Evolutionary conservation across 2,797 vertebrate genomes (phyloP).

Genomic region (Craterocephalus amniculus): DNA sequence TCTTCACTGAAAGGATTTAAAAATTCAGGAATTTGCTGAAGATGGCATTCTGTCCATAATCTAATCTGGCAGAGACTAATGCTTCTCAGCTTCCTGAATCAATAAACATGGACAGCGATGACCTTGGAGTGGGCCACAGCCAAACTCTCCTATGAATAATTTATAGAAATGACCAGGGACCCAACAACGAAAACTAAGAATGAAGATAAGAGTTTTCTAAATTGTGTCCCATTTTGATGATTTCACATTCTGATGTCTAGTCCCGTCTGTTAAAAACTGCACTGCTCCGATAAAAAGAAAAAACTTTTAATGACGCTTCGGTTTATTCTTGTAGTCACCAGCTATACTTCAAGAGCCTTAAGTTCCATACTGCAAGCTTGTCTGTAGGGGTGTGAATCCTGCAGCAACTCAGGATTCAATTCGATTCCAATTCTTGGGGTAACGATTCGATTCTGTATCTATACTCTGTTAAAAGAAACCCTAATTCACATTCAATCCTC

Average conservation of each 20-base stretch:
- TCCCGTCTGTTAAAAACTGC: neutral
- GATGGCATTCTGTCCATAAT: constrained; percentile 16
- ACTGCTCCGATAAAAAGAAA: neutral
- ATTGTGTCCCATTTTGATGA: too few species aligned
- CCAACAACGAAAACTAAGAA: neutral
- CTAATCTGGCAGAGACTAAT: constrained; percentile 44
- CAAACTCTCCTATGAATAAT: constrained; percentile 43
- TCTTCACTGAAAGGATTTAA: neutral
- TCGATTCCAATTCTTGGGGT: too few species aligned
- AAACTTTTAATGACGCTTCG: neutral
- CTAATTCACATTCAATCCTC: too few species aligned
- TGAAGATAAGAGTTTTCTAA: too few species aligned
- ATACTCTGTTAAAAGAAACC: too few species aligned
- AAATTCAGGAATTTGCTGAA: constrained; percentile 48
- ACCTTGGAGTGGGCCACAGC: constrained; percentile 47
- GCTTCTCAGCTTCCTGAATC: constrained; percentile 49
- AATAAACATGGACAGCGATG: constrained; percentile 39
- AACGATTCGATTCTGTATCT: too few species aligned
- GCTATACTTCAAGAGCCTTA: neutral
- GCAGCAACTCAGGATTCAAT: too few species aligned
- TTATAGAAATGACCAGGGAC: constrained; percentile 16
- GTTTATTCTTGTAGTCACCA: neutral
- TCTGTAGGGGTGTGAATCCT: too few species aligned
- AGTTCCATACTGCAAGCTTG: neutral
- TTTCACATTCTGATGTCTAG: neutral